Evolutionary conservation across 2,888 invertebrate genomes (phyloP).

Genomic region (Drosophila cracens): DNA sequence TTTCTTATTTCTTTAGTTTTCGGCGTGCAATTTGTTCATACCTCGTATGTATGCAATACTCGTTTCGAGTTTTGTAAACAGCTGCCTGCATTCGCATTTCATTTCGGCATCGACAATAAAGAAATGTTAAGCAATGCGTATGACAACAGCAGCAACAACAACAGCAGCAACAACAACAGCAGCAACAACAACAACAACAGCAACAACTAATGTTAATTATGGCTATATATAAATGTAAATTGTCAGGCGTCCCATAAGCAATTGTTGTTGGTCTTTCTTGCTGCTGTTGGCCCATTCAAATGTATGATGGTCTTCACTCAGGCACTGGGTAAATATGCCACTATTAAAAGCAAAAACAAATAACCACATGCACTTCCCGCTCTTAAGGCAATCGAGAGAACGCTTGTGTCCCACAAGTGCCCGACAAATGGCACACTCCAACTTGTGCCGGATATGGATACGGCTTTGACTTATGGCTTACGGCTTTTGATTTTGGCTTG

Average conservation of each 20-base stretch:
- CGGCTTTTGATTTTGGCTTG: conserved; percentile 27
- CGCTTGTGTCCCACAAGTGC: conserved; percentile 23
- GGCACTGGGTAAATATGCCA: conserved; percentile 56
- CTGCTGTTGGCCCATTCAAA: conserved; percentile 42
- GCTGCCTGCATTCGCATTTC: conserved; percentile 44
- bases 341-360: conserved; percentile 21
- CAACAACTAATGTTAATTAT: conserved; percentile 41
- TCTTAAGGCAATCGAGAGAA: conserved; percentile 9
- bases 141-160: conserved; percentile 30
- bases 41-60: conserved; percentile 35
- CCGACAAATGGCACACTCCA: conserved; percentile 40
- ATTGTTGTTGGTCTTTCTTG: conserved; percentile 23
- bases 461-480: conserved; percentile 29
- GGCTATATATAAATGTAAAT: conserved; percentile 64
- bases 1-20: conserved; percentile 9
- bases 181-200: conserved; percentile 20
- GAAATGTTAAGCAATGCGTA: conserved; percentile 68
- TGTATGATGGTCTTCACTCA: conserved; percentile 35
- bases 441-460: conserved; percentile 53
- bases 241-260: conserved; percentile 58
- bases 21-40: conserved; percentile 37
- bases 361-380: background rate
- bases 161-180: conserved; percentile 1
- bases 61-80: conserved; percentile 45
- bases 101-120: conserved; percentile 56